A percentile compares a stretch with the other conserved stretches of the same genome.
Evolutionary conservation across 2,797 vertebrate species (phyloP).

Genomic region (Thripadectes ignobilis): DNA sequence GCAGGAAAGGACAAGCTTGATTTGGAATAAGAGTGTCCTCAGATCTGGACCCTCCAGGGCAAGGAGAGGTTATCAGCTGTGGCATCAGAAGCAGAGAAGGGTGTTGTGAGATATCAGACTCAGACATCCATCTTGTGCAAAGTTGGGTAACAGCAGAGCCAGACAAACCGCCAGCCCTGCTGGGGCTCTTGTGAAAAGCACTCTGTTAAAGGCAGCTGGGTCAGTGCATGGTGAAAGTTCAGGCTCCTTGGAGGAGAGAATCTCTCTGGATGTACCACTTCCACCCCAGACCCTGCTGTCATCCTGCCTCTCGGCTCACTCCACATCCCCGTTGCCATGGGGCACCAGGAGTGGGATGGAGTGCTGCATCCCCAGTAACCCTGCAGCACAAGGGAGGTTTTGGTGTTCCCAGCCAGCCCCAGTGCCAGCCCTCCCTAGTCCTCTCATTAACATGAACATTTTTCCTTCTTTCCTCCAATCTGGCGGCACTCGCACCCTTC

Average conservation of each 20-base stretch:
- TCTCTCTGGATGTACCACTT: fast-evolving
- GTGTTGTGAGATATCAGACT: not conserved
- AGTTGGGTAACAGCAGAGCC: not conserved
- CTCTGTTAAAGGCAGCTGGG: not conserved
- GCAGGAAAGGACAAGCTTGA: not conserved
- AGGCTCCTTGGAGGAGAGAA: not conserved
- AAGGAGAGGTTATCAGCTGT: not conserved
- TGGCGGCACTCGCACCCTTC: not conserved
- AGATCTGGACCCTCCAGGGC: not conserved
- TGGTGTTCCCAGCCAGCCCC: not conserved
- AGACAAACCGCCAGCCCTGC: not conserved
- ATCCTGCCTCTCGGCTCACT: not conserved
- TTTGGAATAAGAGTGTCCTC: not conserved
- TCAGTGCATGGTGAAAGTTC: fast-evolving
- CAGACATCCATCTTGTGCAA: fast-evolving
- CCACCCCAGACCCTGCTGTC: not conserved
- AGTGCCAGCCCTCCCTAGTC: not conserved
- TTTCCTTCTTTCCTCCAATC: not conserved
- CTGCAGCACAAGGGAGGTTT: not conserved
- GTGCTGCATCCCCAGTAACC: not conserved
- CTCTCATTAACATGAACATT: not conserved
- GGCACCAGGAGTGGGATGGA: fast-evolving
- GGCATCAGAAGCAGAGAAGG: not conserved
- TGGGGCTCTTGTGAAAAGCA: fast-evolving
- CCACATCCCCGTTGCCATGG: fast-evolving